A percentile compares a stretch with the other conserved stretches of the same genome.
These are phyloP conservation scores for Podarcis muralis DNA, from an alignment of 2,113 vertebrate species.

Conservation along the genomic window DNA sequence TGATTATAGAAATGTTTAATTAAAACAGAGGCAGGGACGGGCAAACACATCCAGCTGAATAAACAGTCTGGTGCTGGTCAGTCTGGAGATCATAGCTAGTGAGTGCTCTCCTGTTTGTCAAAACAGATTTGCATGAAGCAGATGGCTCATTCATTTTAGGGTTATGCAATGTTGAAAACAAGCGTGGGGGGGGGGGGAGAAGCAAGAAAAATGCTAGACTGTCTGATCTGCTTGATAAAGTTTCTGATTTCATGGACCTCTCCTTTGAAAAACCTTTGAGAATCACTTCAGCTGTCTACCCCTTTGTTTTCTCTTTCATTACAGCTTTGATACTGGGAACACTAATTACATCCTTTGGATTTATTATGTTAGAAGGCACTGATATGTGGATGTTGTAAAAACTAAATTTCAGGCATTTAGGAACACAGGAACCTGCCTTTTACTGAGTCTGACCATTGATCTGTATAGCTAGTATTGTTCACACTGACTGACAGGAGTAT, in stretches of 20 bases:
- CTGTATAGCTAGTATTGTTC: no score
- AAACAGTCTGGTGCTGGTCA: neutral
- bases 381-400: no score
- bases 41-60: neutral
- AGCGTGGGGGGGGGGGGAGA: neutral
- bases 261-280: no score
- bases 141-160: neutral
- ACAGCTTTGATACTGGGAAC: no score
- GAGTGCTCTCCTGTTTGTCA: neutral
- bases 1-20: neutral
- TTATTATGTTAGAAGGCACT: neutral
- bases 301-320: no score
- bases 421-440: no score
- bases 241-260: neutral
- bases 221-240: neutral
- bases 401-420: neutral
- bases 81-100: no score
- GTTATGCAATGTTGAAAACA: neutral
- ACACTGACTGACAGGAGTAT: no score
- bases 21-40: neutral
- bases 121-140: neutral
- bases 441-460: no score
- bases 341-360: neutral
- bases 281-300: no score
- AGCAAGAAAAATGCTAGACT: neutral